Evolutionary conservation across 2,797 vertebrate species (phyloP), one percentile per base, ranked within the genome.

Genomic region (Spinus pinus): DNA sequence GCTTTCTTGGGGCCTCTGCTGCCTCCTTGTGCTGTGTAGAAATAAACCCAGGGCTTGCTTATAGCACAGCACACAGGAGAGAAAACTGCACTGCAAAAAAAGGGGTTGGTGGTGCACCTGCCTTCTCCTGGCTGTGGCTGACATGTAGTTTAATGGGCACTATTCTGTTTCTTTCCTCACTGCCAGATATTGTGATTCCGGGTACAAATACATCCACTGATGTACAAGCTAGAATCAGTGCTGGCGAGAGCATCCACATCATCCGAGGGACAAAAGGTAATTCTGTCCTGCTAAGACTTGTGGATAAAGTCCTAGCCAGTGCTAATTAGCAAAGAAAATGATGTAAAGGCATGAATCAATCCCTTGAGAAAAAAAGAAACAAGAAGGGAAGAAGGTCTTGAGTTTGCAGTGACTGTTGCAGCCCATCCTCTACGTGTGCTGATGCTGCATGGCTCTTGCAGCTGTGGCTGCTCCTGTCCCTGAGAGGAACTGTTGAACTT

Each of bases 181-280:
- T 84, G 42, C n/a, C 97, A 99, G 99, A 99, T 98, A 99, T 99
- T 86, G 99, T 99, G 83, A 99, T 99, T 97, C 99, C 99, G 46
- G 99, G 99, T 97, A 98, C 99, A 77, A 99, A 99, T 96, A 99
- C 99, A 91, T 98, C 98, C 72, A 99, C 99, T 31, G 99, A 99
- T 74, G 99, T 99, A 57, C 99, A 99, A 97, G 99, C 99, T 62
- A 98, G 99, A 88, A 99, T 99, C 88, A 98, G 98, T 81, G 99
- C 99, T 78, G 99, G 99, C 2, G 99, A 99, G 97, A 99, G 99
- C 95, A 99, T 99, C 96, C 99, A 99, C 65, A 98, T 99, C 58
- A 99, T 99, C 95, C 98, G 98, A 94, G 99, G 99, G 88, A 99
- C 99, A 5, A 99, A 99, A 99, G 99, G 99, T 99, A 97, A 97